A percentile compares a stretch with the other conserved stretches of the same genome.
phyloP scores from a whole-genome alignment of 2,113 vertebrate species.

The Oryzias javanicus region DNA sequence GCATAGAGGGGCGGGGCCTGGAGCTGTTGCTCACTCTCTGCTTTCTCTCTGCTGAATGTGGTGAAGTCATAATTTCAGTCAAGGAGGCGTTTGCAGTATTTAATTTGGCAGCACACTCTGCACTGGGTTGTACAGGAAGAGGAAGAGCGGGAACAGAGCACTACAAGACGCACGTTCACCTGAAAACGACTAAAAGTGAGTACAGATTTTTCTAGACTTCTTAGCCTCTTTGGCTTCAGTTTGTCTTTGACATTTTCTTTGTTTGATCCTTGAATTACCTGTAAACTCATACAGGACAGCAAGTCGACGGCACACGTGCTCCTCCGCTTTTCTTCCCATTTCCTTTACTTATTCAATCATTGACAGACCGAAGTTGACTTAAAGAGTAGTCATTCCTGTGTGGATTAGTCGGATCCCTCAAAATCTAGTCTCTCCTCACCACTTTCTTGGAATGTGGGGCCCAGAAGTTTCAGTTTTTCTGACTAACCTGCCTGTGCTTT shows the following conservation, averaged over 20 bases:
- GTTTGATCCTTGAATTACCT: constrained; percentile 8
- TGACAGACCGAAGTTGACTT: constrained; percentile 7
- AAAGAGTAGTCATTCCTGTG: constrained; percentile 17
- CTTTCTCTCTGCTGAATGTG: constrained; percentile 34
- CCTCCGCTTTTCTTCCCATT: constrained; percentile 12
- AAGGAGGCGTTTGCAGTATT: constrained; percentile 40
- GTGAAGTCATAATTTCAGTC: constrained; percentile 59
- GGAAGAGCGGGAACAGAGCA: constrained; percentile 24
- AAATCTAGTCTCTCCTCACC: background rate
- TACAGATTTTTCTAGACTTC: background rate
- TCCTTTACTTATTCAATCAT: constrained; percentile 3
- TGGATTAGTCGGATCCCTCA: background rate
- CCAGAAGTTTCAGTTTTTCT: constrained; percentile 9
- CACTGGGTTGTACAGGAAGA: constrained; percentile 43
- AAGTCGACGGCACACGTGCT: background rate
- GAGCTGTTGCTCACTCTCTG: constrained; percentile 30
- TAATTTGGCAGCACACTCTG: constrained; percentile 20
- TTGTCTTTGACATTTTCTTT: constrained; percentile 12
- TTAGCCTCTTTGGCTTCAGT: background rate
- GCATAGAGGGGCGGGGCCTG: constrained; percentile 46
- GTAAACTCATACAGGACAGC: constrained; percentile 14
- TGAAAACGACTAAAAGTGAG: constrained; percentile 58
- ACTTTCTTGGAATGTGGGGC: background rate
- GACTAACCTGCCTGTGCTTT: constrained; percentile 9
- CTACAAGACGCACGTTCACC: constrained; percentile 45